Evolutionary conservation across 2,888 invertebrate genomes (phyloP), one percentile per base, ranked within the genome.

Genomic region (Nomada lathburiana): DNA sequence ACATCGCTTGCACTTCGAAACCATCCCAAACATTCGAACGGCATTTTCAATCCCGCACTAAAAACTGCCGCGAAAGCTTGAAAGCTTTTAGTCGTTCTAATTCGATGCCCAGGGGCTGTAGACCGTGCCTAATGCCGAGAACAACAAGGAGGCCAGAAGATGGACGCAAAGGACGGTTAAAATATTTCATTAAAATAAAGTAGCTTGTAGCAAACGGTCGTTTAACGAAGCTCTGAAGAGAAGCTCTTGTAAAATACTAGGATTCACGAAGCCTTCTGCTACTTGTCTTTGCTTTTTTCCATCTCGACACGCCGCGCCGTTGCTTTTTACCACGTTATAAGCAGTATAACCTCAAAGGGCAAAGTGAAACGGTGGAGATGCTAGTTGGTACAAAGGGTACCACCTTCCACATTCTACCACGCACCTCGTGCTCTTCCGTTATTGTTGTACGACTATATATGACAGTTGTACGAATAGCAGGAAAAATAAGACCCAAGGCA

Each of bases 311-410:
- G 20, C 42, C 63, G 50, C 53, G 16, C 42, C 62, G 47, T 16
- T 16, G 26, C 20, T 44, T 26, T 29, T 20, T 23, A 16, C 47
- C 55, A 29, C 47, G 55, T 57, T 73, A 55, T 47, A 73, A 73
- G 64, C 44, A 73, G 55, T 13, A 42, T 20, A 72, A 64, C 73
- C 73, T 73, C 55, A 73, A 73, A 73, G 64, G 55, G 47, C 47
- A 73, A 47, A 73, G 64, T 18, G 64, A 64, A 47, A 73, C 47
- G 55, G 29, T 53, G 16, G 57, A 73, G 55, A 64, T 36, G 47
- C 23, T 64, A 57, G 64, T 64, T 36, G 73, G 20, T 47, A 73
- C 64, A 73, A 73, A 64, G 73, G 73, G 23, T 18, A 20, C 64
- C 11, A 20, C 20, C 73, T 63, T 63, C 44, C 57, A 20, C n/a